Base-by-base conservation (phyloP, 1,140 invertebrate genomes). In the Euwallacea fornicatus region DNA sequence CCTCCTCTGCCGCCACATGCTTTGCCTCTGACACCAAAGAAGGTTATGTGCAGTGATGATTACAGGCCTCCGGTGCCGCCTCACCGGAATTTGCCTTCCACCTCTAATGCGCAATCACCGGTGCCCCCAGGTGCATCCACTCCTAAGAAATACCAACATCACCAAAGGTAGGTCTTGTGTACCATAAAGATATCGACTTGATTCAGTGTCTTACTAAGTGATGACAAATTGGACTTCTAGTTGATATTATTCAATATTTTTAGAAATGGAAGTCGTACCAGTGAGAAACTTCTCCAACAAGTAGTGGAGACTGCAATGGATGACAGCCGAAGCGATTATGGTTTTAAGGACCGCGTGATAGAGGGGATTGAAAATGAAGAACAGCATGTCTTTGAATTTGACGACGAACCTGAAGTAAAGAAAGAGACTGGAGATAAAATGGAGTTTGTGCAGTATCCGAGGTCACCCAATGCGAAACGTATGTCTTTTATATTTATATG, bases 41-140 rank as follows among this genome's bases (percentile, higher is more conserved):
- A 54, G 41, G 7, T 58, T 13, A n/a, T 13, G n/a, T 33, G 21
- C 21, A 63, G 64, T 16, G 86, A 87, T 67, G 90, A 92, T 64
- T 93, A 94, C 79, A 88, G 90, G 69, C 93, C 93, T 0, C 93
- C 93, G 2, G 91, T 95, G 42, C 93, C 93, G 9, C 93, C 93
- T 0, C 93, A 95, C 78, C 85, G 93, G 59, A 92, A 91, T 81
- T 76, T 68, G 78, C 75, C 73, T 80, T 77, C 70, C 59, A 74
- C 67, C 74, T 72, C 73, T 73, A 77, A 41, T 73, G 50, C 78
- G 77, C 62, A 72, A 43, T 58, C 66, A 42, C 61, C 66, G 8
- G 33, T 70, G 10, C 55, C 42, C 8, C 15, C 66, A 59, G 16
- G 33, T 47, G 53, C 44, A 13, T 66, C 63, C 44, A 55, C 60